A percentile compares a stretch with the other conserved stretches of the same genome.
Evolutionary conservation across 2,113 vertebrate genomes (phyloP).

Genomic region (Larimichthys crocea): DNA sequence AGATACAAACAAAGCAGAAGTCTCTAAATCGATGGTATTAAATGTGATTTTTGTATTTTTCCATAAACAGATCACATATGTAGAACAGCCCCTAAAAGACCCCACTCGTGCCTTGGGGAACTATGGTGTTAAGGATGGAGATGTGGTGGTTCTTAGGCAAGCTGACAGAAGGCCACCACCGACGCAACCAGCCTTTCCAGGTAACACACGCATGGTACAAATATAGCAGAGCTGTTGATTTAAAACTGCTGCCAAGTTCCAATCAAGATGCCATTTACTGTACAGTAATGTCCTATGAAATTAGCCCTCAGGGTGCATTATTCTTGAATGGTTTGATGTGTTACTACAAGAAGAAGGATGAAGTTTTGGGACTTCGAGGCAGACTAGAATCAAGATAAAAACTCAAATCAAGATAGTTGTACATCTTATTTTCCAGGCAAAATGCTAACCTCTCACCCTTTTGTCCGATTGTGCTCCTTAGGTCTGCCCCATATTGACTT

Average conservation of each 20-base stretch:
- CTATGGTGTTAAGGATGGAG: constrained; percentile 97
- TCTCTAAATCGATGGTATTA: background rate
- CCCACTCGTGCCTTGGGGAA: constrained; percentile 92
- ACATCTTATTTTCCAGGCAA: background rate
- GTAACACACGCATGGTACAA: constrained; percentile 22
- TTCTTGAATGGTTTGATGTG: background rate
- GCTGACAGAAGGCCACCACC: constrained; percentile 86
- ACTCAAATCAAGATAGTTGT: background rate
- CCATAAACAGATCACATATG: constrained; percentile 89
- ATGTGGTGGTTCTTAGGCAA: constrained; percentile 94
- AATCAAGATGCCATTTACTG: background rate
- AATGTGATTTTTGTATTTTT: constrained; percentile 2
- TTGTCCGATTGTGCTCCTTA: constrained; percentile 51
- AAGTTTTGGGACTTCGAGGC: too few relatives aligned
- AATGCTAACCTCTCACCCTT: background rate
- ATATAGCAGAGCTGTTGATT: background rate
- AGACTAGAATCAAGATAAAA: too few relatives aligned
- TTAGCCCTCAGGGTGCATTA: background rate
- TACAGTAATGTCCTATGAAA: background rate
- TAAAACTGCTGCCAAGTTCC: background rate
- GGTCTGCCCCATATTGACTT: constrained; percentile 97
- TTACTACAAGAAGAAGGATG: background rate
- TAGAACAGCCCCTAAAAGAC: constrained; percentile 92
- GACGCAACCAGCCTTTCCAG: constrained; percentile 77
- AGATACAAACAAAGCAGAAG: background rate